These are phyloP conservation scores for Cyclophora punctaria DNA, from an alignment of 2,888 invertebrate genomes.

Conservation along the genomic window DNA sequence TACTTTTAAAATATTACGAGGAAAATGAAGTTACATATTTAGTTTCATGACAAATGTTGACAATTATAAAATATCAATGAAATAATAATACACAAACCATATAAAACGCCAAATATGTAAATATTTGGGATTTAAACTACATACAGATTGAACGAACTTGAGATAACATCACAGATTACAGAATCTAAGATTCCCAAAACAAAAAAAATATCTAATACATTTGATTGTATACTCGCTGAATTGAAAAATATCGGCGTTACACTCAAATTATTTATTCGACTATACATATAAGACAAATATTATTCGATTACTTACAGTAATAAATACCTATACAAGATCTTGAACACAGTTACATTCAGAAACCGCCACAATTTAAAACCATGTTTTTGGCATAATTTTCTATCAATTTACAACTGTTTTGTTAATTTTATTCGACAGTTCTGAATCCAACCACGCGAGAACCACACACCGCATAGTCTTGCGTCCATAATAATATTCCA, in stretches of 20 bases:
- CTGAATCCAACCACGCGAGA: too few relatives aligned
- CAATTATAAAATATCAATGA: too few relatives aligned
- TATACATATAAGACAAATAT: conserved; percentile 5
- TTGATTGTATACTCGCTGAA: not conserved
- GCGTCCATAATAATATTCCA: too few relatives aligned
- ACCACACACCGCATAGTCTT: too few relatives aligned
- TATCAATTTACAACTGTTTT: not conserved
- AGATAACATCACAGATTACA: conserved; percentile 16
- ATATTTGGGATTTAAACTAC: conserved; percentile 7
- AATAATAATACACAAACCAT: too few relatives aligned
- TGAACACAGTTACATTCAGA: conserved; percentile 6
- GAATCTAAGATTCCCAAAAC: conserved; percentile 21
- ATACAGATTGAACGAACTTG: not conserved
- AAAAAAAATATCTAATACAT: conserved; percentile 11
- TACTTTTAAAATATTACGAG: too few relatives aligned
- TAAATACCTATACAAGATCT: conserved; percentile 12
- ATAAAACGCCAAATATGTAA: conserved; percentile 9
- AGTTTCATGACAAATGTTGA: too few relatives aligned
- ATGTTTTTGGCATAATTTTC: not conserved
- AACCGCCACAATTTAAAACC: not conserved
- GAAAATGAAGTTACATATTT: too few relatives aligned
- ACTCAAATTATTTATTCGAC: not conserved
- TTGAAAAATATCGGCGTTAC: too few relatives aligned
- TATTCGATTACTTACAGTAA: conserved; percentile 11
- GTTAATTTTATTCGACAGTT: not conserved